Percentiles rank a stretch among this genome's conserved stretches.
phyloP scores from a whole-genome alignment of 2,888 invertebrate genomes.

The Euphydryas editha region DNA sequence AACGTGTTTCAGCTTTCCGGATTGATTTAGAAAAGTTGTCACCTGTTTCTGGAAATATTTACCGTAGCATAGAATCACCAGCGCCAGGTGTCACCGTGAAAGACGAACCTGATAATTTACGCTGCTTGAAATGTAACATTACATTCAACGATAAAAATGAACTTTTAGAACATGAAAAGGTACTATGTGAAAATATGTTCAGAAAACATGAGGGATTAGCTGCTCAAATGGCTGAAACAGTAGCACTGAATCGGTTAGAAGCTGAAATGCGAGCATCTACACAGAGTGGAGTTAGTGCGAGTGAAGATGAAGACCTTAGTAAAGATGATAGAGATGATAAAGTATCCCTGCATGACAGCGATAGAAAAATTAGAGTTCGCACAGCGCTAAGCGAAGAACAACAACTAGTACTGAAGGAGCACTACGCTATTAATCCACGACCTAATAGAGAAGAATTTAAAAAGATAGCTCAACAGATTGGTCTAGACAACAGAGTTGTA shows the following conservation, averaged over 20 bases:
- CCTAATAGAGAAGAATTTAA: slow-evolving; percentile 97
- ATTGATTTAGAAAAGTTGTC: slow-evolving; percentile 87
- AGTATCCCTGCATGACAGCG: slow-evolving; percentile 84
- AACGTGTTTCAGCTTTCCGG: slow-evolving; percentile 85
- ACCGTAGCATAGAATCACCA: slow-evolving; percentile 67
- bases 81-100: slow-evolving; percentile 63
- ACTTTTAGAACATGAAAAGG: slow-evolving; percentile 89
- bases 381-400: slow-evolving; percentile 98
- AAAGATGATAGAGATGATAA: slow-evolving; percentile 81
- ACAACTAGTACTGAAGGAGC: slow-evolving; percentile 92
- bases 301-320: slow-evolving; percentile 85
- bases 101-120: slow-evolving; percentile 70
- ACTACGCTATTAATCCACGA: slow-evolving; percentile 94
- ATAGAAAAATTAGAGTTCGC: slow-evolving; percentile 94
- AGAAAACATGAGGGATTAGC: slow-evolving; percentile 88
- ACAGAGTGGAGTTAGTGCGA: slow-evolving; percentile 82
- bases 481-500: slow-evolving; percentile 90
- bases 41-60: slow-evolving; percentile 78
- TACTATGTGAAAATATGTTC: slow-evolving; percentile 82
- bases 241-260: slow-evolving; percentile 81
- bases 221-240: slow-evolving; percentile 89
- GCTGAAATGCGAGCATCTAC: slow-evolving; percentile 78
- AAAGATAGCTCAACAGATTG: slow-evolving; percentile 91
- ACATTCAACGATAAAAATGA: slow-evolving; percentile 84
- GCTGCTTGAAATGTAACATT: slow-evolving; percentile 84